Percentiles rank a stretch among this genome's conserved stretches.
Evolutionary conservation across 1,140 invertebrate genomes (phyloP).

Genomic region (Diorhabda elongata): DNA sequence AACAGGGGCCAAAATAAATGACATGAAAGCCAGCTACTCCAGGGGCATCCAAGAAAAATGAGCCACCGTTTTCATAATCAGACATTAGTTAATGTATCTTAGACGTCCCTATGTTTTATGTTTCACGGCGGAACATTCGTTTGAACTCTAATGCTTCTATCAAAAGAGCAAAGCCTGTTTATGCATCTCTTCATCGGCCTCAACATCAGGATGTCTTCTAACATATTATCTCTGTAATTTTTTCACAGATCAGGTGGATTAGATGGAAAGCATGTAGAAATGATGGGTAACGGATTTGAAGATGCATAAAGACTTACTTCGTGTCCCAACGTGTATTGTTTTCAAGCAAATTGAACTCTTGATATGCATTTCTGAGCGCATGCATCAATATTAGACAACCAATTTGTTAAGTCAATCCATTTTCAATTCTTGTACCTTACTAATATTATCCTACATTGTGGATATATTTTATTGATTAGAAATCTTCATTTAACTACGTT

Average conservation of each 20-base stretch:
- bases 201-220: slow-evolving; percentile 40
- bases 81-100: slow-evolving; percentile 44
- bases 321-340: no score
- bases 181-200: slow-evolving; percentile 32
- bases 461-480: no score
- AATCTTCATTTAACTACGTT: no score
- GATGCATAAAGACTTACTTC: no score
- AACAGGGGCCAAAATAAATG: slow-evolving; percentile 29
- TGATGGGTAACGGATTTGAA: slow-evolving; percentile 11
- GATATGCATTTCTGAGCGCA: no score
- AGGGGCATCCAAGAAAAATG: slow-evolving; percentile 31
- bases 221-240: slow-evolving; percentile 47
- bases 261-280: slow-evolving; percentile 27
- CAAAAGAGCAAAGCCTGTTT: slow-evolving; percentile 3
- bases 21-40: slow-evolving; percentile 31
- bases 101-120: slow-evolving; percentile 42
- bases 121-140: slow-evolving; percentile 20
- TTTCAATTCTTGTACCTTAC: no score
- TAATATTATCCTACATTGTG: no score
- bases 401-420: no score
- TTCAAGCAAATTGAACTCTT: no score
- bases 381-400: no score
- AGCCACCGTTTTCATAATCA: slow-evolving; percentile 35
- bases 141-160: slow-evolving; percentile 32
- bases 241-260: slow-evolving; percentile 28